Conservation (phyloP, 2,888 invertebrate genomes). For the Bhutanitis thaidina region DNA sequence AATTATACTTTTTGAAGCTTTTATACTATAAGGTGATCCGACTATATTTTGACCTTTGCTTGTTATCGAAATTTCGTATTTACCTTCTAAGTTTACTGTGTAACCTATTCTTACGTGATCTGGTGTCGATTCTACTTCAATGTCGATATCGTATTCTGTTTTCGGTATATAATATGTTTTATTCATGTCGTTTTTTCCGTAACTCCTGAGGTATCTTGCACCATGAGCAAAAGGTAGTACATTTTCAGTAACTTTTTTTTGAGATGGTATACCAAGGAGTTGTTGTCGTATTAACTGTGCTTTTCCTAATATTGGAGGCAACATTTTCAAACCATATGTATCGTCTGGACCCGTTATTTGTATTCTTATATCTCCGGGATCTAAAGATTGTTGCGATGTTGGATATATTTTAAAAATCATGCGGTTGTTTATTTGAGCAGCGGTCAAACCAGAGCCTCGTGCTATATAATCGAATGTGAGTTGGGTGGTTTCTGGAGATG, state of each 20-base stretch:
- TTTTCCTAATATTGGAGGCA: conserved; percentile 69
- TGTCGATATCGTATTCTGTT: conserved; percentile 72
- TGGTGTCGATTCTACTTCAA: conserved; percentile 62
- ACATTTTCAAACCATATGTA: conserved; percentile 62
- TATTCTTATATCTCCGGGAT: conserved; percentile 70
- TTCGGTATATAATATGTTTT: conserved; percentile 72
- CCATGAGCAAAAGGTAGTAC: conserved; percentile 68
- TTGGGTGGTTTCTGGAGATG: conserved; percentile 55
- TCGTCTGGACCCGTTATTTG: conserved; percentile 71
- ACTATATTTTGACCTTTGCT: conserved; percentile 76
- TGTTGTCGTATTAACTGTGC: conserved; percentile 69
- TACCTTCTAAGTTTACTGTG: conserved; percentile 70
- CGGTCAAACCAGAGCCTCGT: conserved; percentile 80
- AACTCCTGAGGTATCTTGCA: conserved; percentile 62
- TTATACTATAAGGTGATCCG: conserved; percentile 80
- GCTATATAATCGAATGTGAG: conserved; percentile 78
- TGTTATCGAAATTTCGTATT: conserved; percentile 78
- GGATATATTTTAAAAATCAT: conserved; percentile 81
- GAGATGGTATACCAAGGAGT: conserved; percentile 58
- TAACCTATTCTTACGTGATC: conserved; percentile 77
- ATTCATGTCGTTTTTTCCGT: conserved; percentile 67
- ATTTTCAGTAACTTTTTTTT: conserved; percentile 56
- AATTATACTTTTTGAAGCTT: conserved; percentile 60
- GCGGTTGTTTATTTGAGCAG: conserved; percentile 77
- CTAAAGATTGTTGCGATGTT: conserved; percentile 67